Base-by-base conservation (phyloP, 1,140 invertebrate genomes). In the Drosophila mojavensis region DNA sequence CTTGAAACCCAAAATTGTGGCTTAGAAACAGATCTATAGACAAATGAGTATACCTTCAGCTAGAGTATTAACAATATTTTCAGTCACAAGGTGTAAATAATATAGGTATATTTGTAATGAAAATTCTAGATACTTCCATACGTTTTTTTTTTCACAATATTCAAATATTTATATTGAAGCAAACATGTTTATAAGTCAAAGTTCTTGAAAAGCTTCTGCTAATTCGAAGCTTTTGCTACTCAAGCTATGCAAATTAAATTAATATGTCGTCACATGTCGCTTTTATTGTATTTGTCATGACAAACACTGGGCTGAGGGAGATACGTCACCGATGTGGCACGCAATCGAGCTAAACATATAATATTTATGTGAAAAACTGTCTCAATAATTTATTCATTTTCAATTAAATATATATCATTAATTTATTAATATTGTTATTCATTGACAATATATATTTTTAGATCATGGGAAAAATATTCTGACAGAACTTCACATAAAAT, bases 271-370 rank as follows among this genome's bases (percentile, higher is more conserved):
- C 79, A 82, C 75, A 47, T 66, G 65, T 48, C 75, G 61, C 43
- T 75, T 79, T 79, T 75, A 63, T 54, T 50, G n/a, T 56, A 41
- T 62, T 61, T 77, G 67, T 81, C 73, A 81, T 70, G 55, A 24
- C 28, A 45, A 13, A 10, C 11, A 58, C n/a, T 15, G 13, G 7
- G 5, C 13, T 24, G 15, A 20, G 17, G 5, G 4, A 13, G 26
- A 2, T 33, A 9, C 50, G 58, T 76, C 64, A 77, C 28, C 28
- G 15, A 17, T 51, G 17, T 11, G 30, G 51, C 51, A 39, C 36
- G 10, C 36, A 11, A 39, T 11, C 36, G 36, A 39, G 36, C 33
- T 36, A 36, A 11, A 11, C 10, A 17, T 17, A 17, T 1, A 36
- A 36, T 36, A 36, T 10, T 2, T 0, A 1, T 36, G 2, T 3